Percentiles rank a stretch among this genome's conserved stretches.
phyloP scores from a whole-genome alignment of 2,888 invertebrate species.

The Spilosoma lubricipeda region DNA sequence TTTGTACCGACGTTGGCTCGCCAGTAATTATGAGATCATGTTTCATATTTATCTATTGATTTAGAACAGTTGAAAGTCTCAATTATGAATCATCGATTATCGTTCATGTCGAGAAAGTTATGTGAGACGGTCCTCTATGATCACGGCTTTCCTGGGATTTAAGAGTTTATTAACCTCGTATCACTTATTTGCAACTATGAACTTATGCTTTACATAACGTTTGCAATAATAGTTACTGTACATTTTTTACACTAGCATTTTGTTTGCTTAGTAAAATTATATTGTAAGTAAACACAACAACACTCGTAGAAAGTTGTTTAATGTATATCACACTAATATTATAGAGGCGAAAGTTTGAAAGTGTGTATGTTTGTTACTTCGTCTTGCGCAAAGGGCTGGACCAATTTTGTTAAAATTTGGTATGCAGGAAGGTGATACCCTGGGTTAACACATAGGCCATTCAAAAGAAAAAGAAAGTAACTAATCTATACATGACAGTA shows the following conservation, averaged over 20 bases:
- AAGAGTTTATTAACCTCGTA: conserved; percentile 67
- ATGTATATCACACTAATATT: no score
- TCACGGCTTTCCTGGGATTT: conserved; percentile 63
- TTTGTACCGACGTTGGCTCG: conserved; percentile 73
- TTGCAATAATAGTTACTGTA: conserved; percentile 48
- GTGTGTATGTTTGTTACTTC: no score
- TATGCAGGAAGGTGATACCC: no score
- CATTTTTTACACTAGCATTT: conserved; percentile 6
- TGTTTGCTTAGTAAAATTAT: no score
- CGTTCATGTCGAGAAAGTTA: conserved; percentile 70
- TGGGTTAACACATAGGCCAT: no score
- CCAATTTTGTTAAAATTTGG: no score
- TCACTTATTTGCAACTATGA: conserved; percentile 55
- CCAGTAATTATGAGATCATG: conserved; percentile 83
- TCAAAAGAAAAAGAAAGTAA: no score
- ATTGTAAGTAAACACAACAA: neutral
- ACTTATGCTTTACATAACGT: conserved; percentile 55
- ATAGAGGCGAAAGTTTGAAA: no score
- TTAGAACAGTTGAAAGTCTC: conserved; percentile 79
- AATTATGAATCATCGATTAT: conserved; percentile 82
- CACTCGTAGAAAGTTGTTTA: neutral
- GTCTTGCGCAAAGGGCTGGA: no score
- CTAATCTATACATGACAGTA: no score
- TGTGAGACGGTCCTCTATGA: conserved; percentile 73
- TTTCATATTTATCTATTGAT: conserved; percentile 81